Conservation (phyloP, 2,113 vertebrate genomes). For the Embiotoca jacksoni region DNA sequence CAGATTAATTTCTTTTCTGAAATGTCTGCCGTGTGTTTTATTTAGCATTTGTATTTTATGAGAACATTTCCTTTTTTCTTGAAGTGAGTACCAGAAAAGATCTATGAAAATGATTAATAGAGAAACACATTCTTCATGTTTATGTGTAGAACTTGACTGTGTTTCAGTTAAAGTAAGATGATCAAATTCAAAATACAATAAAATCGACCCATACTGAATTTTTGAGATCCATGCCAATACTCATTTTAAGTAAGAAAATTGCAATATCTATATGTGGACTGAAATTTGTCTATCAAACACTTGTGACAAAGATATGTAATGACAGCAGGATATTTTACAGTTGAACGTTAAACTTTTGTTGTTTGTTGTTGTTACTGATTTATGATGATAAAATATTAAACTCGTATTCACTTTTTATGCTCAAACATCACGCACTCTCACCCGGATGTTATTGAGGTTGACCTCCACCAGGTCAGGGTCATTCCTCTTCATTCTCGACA, state of each 20-base stretch:
- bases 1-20: no score
- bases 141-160: background rate
- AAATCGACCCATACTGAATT: background rate
- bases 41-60: background rate
- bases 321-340: no score
- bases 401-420: background rate
- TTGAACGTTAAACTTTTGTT: no score
- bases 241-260: no score
- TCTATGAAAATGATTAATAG: background rate
- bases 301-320: no score
- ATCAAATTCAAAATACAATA: background rate
- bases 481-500: slow-evolving; percentile 90
- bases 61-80: background rate
- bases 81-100: background rate
- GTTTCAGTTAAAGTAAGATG: background rate
- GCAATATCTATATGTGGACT: no score
- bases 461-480: slow-evolving; percentile 94
- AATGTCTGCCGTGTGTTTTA: no score
- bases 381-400: background rate
- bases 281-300: no score
- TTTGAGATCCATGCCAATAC: background rate
- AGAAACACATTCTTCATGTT: background rate
- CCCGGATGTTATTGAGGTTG: slow-evolving; percentile 98
- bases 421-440: slow-evolving; percentile 50
- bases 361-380: no score